A percentile compares a stretch with the other conserved stretches of the same genome.
Evolutionary conservation across 2,888 invertebrate species (phyloP).

Genomic region (Allacma fusca): DNA sequence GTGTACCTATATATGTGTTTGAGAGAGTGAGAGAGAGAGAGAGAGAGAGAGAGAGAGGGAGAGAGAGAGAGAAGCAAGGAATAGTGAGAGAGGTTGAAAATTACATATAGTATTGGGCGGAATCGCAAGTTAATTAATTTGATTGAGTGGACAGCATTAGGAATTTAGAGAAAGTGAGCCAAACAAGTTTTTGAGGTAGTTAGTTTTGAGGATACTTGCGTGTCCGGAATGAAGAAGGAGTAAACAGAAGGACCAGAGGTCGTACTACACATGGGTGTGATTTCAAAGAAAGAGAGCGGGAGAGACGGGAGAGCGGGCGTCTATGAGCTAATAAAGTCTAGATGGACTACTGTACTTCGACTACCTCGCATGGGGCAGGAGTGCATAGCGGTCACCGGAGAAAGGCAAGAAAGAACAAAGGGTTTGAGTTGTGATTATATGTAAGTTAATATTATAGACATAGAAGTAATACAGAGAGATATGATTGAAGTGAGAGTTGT

Average conservation of each 20-base stretch:
- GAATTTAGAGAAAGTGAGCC: not conserved
- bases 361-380: not conserved
- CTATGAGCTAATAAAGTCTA: conserved; percentile 26
- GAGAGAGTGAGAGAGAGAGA: too few species aligned
- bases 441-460: not conserved
- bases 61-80: too few species aligned
- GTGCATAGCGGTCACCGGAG: not conserved
- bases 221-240: conserved; percentile 13
- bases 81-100: not conserved
- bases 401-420: conserved; percentile 32
- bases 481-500: conserved; percentile 28
- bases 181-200: not conserved
- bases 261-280: not conserved
- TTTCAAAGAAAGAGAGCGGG: not conserved
- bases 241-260: not conserved
- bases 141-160: conserved; percentile 28
- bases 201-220: not conserved
- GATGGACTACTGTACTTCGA: conserved; percentile 18
- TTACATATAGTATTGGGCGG: not conserved
- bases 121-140: conserved; percentile 41
- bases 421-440: conserved; percentile 8
- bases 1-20: too few species aligned
- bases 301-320: not conserved
- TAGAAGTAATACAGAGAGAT: conserved; percentile 22
- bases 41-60: not conserved